Conservation (phyloP, 2,797 vertebrate species). For the Tapirus indicus region DNA sequence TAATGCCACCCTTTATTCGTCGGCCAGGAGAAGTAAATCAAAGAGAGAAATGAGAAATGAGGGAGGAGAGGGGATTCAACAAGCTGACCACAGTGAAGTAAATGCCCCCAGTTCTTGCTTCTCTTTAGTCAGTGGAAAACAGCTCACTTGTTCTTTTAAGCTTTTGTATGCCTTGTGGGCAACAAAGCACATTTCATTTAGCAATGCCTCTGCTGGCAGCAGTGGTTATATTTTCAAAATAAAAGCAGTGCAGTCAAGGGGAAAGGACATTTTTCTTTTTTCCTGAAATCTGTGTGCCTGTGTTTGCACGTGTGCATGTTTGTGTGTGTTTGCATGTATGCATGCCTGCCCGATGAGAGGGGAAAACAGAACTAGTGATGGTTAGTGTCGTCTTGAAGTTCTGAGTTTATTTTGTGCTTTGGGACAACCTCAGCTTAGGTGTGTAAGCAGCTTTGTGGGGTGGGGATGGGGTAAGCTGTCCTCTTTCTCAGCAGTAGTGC, state of each 20-base stretch:
- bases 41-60: not conserved
- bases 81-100: not conserved
- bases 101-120: not conserved
- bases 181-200: conserved; percentile 27
- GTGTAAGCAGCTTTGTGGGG: not conserved
- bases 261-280: not conserved
- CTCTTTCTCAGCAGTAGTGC: not conserved
- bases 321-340: not conserved
- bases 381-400: not conserved
- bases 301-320: not conserved
- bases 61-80: not conserved
- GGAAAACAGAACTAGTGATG: not conserved
- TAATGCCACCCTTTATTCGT: not conserved
- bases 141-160: conserved; percentile 15
- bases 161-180: not conserved
- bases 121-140: not conserved
- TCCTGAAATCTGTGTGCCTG: not conserved
- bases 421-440: not conserved
- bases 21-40: not conserved
- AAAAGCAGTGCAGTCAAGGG: not conserved
- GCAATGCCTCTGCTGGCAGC: not conserved
- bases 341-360: not conserved
- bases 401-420: not conserved
- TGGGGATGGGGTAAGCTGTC: not conserved
- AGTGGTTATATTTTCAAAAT: conserved; percentile 26